Conservation (phyloP, 2,113 vertebrate genomes). For the Ciconia stormi region DNA sequence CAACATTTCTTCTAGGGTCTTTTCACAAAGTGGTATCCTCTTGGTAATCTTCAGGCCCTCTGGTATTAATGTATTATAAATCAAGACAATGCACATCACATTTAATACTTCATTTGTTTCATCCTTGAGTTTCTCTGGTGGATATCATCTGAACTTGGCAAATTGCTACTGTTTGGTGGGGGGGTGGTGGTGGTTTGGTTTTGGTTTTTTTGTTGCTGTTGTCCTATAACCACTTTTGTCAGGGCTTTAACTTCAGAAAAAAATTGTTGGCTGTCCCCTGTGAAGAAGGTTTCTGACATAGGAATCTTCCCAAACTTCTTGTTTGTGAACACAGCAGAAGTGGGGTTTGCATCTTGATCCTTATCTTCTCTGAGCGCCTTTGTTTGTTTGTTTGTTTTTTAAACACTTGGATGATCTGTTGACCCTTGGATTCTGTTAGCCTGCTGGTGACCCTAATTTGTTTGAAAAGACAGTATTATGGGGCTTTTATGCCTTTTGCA, state of each 20-base stretch:
- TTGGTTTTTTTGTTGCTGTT: accelerated
- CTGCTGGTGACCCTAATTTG: not conserved
- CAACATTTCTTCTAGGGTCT: not conserved
- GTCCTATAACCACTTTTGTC: not conserved
- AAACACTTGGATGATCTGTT: not conserved
- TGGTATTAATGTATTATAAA: not conserved
- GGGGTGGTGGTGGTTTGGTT: not conserved
- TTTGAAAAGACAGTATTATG: not conserved
- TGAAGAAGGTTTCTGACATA: not conserved
- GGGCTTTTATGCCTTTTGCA: not conserved
- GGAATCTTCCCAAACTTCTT: not conserved
- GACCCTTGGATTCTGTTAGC: not conserved
- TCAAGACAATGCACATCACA: not conserved
- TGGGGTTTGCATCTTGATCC: not conserved
- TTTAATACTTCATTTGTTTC: not conserved
- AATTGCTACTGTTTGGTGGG: not conserved
- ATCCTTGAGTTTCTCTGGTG: not conserved
- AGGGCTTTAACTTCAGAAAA: not conserved
- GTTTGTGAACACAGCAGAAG: not conserved
- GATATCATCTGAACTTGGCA: not conserved
- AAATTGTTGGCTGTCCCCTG: not conserved
- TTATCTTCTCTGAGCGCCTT: not conserved
- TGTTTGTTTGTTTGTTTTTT: not conserved
- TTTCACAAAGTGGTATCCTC: not conserved
- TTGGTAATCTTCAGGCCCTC: not conserved